These are phyloP conservation scores for Silurus meridionalis DNA, from an alignment of 2,113 vertebrate species.

Conservation along the genomic window DNA sequence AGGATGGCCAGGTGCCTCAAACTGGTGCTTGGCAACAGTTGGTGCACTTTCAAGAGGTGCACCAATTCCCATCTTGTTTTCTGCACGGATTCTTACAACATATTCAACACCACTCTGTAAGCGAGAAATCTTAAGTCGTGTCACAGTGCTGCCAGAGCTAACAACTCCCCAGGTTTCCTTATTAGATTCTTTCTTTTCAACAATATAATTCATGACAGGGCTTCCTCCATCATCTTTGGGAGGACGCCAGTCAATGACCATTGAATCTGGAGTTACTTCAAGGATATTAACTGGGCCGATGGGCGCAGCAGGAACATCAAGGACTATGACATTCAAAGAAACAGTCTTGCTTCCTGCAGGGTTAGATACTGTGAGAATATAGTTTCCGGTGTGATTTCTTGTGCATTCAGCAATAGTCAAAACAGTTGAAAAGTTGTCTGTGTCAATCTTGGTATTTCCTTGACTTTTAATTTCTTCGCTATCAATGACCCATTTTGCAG, in stretches of 20 bases:
- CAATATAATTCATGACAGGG: constrained; percentile 90
- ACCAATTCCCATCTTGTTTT: constrained; percentile 96
- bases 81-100: constrained; percentile 88
- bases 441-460: constrained; percentile 88
- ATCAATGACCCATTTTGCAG: constrained; percentile 90
- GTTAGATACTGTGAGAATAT: constrained; percentile 94
- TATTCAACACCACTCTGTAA: constrained; percentile 93
- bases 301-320: constrained; percentile 95
- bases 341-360: constrained; percentile 90
- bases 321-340: constrained; percentile 85
- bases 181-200: constrained; percentile 93
- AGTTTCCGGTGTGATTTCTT: constrained; percentile 89
- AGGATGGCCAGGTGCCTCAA: constrained; percentile 88
- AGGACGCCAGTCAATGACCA: constrained; percentile 94
- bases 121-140: constrained; percentile 84
- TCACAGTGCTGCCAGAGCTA: constrained; percentile 85
- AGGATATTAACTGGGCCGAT: constrained; percentile 92
- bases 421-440: constrained; percentile 87
- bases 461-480: constrained; percentile 83
- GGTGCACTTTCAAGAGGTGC: constrained; percentile 90
- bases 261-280: constrained; percentile 90
- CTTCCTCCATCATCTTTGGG: constrained; percentile 95
- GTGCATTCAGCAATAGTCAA: constrained; percentile 91
- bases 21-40: constrained; percentile 89
- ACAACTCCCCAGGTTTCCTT: constrained; percentile 96